These are phyloP conservation scores for Zeuzera pyrina DNA, from an alignment of 2,888 invertebrate genomes.

Conservation along the genomic window DNA sequence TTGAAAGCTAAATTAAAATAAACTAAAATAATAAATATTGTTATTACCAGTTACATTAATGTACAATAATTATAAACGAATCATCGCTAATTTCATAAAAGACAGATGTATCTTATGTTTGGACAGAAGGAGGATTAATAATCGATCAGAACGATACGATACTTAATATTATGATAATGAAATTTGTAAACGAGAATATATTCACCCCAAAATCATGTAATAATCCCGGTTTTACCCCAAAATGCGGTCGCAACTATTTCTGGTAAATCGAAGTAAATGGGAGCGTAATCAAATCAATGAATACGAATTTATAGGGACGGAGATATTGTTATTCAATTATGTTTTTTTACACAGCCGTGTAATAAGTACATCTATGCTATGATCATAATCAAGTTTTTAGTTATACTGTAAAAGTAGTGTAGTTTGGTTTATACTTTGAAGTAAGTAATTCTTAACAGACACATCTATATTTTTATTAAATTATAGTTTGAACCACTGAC, in stretches of 20 bases:
- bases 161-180: conserved; percentile 43
- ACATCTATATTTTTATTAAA: no score
- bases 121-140: conserved; percentile 12
- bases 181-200: conserved; percentile 39
- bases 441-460: no score
- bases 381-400: no score
- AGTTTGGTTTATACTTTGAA: no score
- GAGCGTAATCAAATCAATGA: conserved; percentile 53
- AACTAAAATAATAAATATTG: no score
- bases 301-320: conserved; percentile 22
- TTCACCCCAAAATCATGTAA: conserved; percentile 34
- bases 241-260: conserved; percentile 54
- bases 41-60: no score
- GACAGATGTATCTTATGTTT: conserved; percentile 9
- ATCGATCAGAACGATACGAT: conserved; percentile 19
- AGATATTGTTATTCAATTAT: conserved; percentile 41
- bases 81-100: conserved; percentile 2
- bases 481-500: no score
- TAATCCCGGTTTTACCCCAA: conserved; percentile 45
- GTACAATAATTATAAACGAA: no score
- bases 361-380: no score
- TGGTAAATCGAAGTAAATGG: conserved; percentile 54
- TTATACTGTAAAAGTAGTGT: no score
- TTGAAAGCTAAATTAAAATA: no score
- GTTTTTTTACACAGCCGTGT: no score